Percentiles rank a stretch among this genome's conserved stretches.
Evolutionary conservation across 2,113 vertebrate genomes (phyloP).

Genomic region (Trichomycterus rosablanca): DNA sequence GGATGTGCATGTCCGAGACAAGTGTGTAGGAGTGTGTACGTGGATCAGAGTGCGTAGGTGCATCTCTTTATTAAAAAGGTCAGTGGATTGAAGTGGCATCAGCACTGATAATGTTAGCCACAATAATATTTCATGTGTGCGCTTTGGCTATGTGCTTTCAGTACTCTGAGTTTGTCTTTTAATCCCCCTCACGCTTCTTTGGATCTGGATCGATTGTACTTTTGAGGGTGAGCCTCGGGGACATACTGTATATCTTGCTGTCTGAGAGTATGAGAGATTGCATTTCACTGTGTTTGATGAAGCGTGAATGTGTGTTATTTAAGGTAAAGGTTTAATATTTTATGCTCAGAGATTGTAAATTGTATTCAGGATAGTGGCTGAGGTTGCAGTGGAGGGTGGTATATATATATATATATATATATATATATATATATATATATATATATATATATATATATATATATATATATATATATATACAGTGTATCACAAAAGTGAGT

Average conservation of each 20-base stretch:
- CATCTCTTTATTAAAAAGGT: slow-evolving; percentile 6
- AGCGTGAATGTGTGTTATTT: slow-evolving; percentile 3
- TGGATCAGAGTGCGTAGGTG: neutral
- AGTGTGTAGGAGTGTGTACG: neutral
- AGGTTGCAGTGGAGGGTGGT: no score
- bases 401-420: no score
- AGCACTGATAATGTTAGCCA: no score
- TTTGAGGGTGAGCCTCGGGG: slow-evolving; percentile 19
- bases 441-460: no score
- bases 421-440: no score
- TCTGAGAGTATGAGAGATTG: slow-evolving; percentile 20
- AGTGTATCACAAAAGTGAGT: no score
- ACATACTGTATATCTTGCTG: no score
- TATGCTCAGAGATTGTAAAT: no score
- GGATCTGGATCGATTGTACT: slow-evolving; percentile 8
- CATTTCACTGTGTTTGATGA: slow-evolving; percentile 11
- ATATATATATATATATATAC: no score
- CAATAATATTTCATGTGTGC: neutral
- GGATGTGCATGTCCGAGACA: slow-evolving; percentile 1
- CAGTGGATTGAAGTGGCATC: neutral
- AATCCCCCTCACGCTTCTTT: neutral
- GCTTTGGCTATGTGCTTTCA: neutral
- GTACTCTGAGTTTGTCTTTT: neutral
- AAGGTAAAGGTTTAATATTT: no score
- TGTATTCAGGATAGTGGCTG: no score